phyloP scores from a whole-genome alignment of 2,888 invertebrate genomes.

The Chaitophorus viminalis region DNA sequence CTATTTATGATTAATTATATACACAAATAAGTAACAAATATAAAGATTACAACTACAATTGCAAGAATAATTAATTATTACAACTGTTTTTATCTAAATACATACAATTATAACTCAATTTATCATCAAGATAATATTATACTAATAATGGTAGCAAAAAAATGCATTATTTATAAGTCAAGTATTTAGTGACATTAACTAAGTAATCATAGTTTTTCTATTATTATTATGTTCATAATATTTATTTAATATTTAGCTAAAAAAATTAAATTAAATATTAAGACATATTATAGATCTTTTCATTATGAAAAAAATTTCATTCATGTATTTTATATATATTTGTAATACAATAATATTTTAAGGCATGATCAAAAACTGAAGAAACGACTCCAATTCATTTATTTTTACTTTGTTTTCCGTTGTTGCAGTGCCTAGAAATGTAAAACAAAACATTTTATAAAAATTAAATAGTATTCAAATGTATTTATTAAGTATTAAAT shows the following conservation, averaged over 20 bases:
- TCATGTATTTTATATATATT: slow-evolving; percentile 6
- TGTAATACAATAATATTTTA: slow-evolving; percentile 9
- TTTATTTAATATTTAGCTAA: slow-evolving; percentile 11
- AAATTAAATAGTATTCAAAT: slow-evolving; percentile 35
- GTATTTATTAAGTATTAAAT: slow-evolving; percentile 50
- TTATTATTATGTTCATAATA: too few relatives aligned
- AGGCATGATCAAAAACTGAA: not conserved
- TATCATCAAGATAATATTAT: not conserved
- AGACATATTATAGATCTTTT: slow-evolving; percentile 23
- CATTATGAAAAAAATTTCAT: not conserved
- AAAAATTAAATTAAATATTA: slow-evolving; percentile 19
- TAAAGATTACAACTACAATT: not conserved
- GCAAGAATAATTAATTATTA: not conserved
- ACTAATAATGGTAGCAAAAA: not conserved
- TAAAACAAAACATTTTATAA: slow-evolving; percentile 54
- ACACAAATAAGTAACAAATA: not conserved
- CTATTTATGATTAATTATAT: not conserved
- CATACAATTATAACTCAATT: not conserved
- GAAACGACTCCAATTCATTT: slow-evolving; percentile 45
- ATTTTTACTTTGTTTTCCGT: slow-evolving; percentile 53
- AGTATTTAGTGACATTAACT: slow-evolving; percentile 12
- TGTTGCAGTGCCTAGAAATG: slow-evolving; percentile 58
- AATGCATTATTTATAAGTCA: not conserved
- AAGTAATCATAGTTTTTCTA: not conserved
- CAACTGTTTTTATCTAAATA: not conserved